Percentiles rank a stretch among this genome's conserved stretches.
Evolutionary conservation across 2,888 invertebrate genomes (phyloP).

Genomic region (Thymelicus sylvestris): DNA sequence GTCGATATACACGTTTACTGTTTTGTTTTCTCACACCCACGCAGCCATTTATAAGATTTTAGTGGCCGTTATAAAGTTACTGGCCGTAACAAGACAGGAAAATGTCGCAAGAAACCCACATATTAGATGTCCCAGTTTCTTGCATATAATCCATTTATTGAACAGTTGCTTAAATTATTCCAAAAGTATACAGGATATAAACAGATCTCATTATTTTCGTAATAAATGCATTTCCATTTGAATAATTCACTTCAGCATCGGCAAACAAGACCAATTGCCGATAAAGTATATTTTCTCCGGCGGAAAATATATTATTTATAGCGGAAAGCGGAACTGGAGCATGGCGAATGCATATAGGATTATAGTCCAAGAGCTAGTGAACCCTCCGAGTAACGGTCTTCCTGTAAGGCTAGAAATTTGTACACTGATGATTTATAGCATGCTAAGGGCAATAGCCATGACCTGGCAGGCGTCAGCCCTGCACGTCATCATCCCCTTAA

Average conservation of each 20-base stretch:
- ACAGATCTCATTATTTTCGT: constrained; percentile 38
- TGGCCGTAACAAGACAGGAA: constrained; percentile 45
- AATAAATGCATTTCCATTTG: constrained; percentile 21
- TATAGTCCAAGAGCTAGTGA: too few relatives aligned
- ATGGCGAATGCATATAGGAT: constrained; percentile 15
- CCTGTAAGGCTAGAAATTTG: too few relatives aligned
- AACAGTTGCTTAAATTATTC: constrained; percentile 38
- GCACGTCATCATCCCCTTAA: too few relatives aligned
- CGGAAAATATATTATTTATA: constrained; percentile 21
- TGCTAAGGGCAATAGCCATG: too few relatives aligned
- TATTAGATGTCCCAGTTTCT: constrained; percentile 60
- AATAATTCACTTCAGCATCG: constrained; percentile 15
- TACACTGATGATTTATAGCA: too few relatives aligned
- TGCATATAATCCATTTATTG: constrained; percentile 38
- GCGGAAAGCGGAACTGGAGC: constrained; percentile 25
- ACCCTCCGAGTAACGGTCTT: too few relatives aligned
- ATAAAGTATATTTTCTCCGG: constrained; percentile 23
- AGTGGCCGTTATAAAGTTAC: constrained; percentile 47
- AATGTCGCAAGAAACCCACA: constrained; percentile 60
- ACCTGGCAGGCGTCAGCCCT: too few relatives aligned
- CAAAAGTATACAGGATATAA: constrained; percentile 35
- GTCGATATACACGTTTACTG: not conserved
- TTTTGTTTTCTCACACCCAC: constrained; percentile 46
- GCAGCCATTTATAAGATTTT: constrained; percentile 46
- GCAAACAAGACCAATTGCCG: constrained; percentile 21